These are phyloP conservation scores for Chloropsis hardwickii DNA, from an alignment of 2,113 vertebrate genomes.

Conservation along the genomic window DNA sequence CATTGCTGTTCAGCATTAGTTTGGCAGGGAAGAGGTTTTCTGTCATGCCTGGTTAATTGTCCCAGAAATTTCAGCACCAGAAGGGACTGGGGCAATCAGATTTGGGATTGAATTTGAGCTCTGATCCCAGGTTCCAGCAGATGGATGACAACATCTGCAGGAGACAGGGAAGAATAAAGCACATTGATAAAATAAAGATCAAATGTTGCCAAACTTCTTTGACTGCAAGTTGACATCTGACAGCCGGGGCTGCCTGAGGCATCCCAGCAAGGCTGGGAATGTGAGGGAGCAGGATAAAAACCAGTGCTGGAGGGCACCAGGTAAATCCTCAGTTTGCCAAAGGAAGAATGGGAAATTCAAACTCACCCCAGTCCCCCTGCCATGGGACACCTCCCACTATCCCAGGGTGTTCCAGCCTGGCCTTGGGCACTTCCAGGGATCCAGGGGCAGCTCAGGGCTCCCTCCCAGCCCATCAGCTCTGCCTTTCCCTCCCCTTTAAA, in stretches of 20 bases:
- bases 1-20: background rate
- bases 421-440: too few species aligned
- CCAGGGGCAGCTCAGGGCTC: background rate
- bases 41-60: background rate
- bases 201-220: background rate
- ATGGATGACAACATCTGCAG: background rate
- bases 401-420: background rate
- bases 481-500: background rate
- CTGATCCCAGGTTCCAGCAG: background rate
- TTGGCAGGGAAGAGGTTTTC: background rate
- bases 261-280: background rate
- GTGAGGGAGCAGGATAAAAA: background rate
- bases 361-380: background rate
- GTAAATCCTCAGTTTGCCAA: background rate
- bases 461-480: background rate
- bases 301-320: background rate
- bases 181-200: background rate
- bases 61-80: background rate
- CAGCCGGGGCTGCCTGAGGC: background rate
- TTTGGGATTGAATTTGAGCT: background rate
- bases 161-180: background rate
- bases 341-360: too few species aligned
- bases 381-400: accelerated
- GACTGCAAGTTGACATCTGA: background rate
- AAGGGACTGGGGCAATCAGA: background rate